Evolutionary conservation across 2,797 vertebrate genomes (phyloP).

Genomic region (Sorex maritimensis): DNA sequence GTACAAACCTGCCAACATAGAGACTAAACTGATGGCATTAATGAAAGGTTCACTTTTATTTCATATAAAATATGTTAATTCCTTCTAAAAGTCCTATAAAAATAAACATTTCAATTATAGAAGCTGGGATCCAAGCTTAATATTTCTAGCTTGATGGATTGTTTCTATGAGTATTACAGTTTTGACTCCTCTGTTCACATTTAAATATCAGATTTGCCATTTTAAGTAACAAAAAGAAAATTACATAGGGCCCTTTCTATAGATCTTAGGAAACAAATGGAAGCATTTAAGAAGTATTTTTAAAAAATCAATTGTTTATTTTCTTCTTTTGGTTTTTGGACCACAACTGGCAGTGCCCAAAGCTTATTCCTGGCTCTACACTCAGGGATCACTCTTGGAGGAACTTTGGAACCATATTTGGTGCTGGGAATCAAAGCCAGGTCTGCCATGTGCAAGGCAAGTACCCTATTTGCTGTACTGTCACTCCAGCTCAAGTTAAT

Average conservation of each 20-base stretch:
- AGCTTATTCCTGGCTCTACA: too few relatives aligned
- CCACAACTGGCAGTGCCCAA: too few relatives aligned
- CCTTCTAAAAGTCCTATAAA: neutral
- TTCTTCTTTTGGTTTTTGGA: too few relatives aligned
- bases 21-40: slow-evolving; percentile 28
- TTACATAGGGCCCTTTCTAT: neutral
- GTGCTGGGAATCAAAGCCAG: too few relatives aligned
- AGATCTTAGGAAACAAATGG: neutral
- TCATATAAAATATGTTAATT: slow-evolving; percentile 39
- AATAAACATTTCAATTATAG: slow-evolving; percentile 60
- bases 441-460: too few relatives aligned
- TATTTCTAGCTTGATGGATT: slow-evolving; percentile 12
- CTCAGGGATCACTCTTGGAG: too few relatives aligned
- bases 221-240: neutral
- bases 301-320: neutral
- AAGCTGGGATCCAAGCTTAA: neutral
- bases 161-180: neutral
- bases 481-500: neutral
- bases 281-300: slow-evolving; percentile 3
- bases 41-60: slow-evolving; percentile 8
- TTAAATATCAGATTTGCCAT: slow-evolving; percentile 49
- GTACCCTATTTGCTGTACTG: too few relatives aligned
- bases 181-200: slow-evolving; percentile 10
- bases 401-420: too few relatives aligned
- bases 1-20: neutral